These are phyloP conservation scores for Ectropis grisescens DNA, from an alignment of 1,140 invertebrate genomes.

Conservation along the genomic window DNA sequence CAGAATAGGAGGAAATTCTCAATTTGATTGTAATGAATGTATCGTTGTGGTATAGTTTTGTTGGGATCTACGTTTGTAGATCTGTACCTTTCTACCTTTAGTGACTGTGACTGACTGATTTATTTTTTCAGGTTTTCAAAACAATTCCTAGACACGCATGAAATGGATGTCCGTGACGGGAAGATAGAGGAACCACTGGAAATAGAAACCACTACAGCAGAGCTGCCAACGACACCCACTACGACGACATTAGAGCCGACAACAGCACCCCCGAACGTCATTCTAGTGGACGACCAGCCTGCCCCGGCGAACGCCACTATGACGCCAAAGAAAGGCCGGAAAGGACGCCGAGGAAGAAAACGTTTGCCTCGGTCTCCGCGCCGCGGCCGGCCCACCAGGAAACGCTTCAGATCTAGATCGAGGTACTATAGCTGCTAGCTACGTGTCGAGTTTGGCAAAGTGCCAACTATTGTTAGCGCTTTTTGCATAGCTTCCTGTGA, in stretches of 20 bases:
- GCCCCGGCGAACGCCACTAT: constrained; percentile 48
- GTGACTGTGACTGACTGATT: no score
- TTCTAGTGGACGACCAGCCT: constrained; percentile 58
- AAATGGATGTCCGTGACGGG: constrained; percentile 83
- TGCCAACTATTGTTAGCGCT: no score
- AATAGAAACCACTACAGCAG: constrained; percentile 34
- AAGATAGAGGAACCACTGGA: constrained; percentile 73
- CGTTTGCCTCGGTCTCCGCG: constrained; percentile 46
- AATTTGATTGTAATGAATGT: no score
- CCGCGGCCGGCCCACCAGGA: constrained; percentile 50
- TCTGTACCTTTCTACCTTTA: no score
- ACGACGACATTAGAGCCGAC: constrained; percentile 25
- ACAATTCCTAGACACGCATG: constrained; percentile 86
- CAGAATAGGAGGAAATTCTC: no score
- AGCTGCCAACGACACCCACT: constrained; percentile 22
- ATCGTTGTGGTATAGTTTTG: no score
- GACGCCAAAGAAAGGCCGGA: constrained; percentile 43
- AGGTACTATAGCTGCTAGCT: no score
- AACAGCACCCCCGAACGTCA: constrained; percentile 42
- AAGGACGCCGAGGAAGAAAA: constrained; percentile 44
- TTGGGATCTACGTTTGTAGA: no score
- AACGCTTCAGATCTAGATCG: constrained; percentile 56
- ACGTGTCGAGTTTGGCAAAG: no score
- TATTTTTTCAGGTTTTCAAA: constrained; percentile 81
- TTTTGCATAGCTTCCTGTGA: no score